Base-by-base conservation (phyloP, 2,888 invertebrate species). In the Rhagonycha fulva region DNA sequence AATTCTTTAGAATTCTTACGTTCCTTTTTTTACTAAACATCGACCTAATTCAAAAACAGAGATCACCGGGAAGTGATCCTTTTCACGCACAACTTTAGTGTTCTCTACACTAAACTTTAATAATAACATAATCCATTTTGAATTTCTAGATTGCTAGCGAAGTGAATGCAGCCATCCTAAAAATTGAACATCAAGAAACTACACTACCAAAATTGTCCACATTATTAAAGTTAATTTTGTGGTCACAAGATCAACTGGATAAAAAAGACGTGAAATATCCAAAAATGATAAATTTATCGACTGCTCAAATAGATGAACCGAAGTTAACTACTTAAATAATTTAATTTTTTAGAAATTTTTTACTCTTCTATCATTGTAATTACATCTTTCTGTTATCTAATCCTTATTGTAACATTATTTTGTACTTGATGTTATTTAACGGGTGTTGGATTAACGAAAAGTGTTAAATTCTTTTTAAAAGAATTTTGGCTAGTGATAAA, bases 191-290 rank as follows among this genome's bases (percentile, higher is more conserved):
- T 84, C 94, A 95, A 86, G 96, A 97, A 85, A 94, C 95, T 69
- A 96, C 96, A 1, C 95, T 96, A 76, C 97, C 98, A 3, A 95
- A 97, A 86, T 90, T 99, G 75, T 96, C 97, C 85, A 96, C 95
- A 84, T 90, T 98, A 14, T 89, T 99, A 11, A 96, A 98, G 87
- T 91, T 98, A 88, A 95, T 99, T 82, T 89, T 98, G 67, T 99
- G 98, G 98, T 96, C 97, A 0, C 98, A 99, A 88, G 95, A 96
- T 74, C 97, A 98, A 87, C 90, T 99, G 26, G 98, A 98, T 87
- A 96, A 95, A 85, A 96, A 96, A 86, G 97, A 96, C 88, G 93
- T 97, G n/a, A 95, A 94, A 87, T 98, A 97, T 86, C 97, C 98
- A 4, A 96, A 96, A 89, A 97, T 98, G 96, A 95, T 95, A 47